These are phyloP conservation scores for Nesometra sesokonis DNA, from an alignment of 35 echinoderm and acorn worm genomes.

Conservation along the genomic window DNA sequence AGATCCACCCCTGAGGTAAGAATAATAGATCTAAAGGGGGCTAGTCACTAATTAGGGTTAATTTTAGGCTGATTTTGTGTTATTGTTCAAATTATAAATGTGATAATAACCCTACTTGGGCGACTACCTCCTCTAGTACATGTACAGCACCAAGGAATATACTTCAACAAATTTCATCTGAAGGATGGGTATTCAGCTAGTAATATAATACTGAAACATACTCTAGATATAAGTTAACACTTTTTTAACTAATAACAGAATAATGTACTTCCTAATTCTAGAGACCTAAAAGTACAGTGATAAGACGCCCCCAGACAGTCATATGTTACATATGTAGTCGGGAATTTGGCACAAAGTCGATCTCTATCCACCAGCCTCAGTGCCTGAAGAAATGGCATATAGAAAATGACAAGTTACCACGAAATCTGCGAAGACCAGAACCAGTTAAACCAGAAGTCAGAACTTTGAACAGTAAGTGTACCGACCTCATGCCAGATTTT, in stretches of 20 bases:
- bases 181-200: too few relatives aligned
- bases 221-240: not conserved
- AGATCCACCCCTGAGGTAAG: too few relatives aligned
- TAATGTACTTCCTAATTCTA: constrained; percentile 10
- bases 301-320: constrained; percentile 63
- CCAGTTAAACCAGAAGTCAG: constrained; percentile 78
- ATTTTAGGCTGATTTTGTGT: too few relatives aligned
- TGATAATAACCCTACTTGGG: too few relatives aligned
- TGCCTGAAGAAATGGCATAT: constrained; percentile 96
- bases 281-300: constrained; percentile 23
- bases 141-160: too few relatives aligned
- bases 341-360: constrained; percentile 92
- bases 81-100: too few relatives aligned
- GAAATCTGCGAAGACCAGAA: constrained; percentile 43
- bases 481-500: too few relatives aligned
- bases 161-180: too few relatives aligned
- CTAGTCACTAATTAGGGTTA: too few relatives aligned
- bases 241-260: not conserved
- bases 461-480: constrained; percentile 38
- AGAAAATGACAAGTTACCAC: constrained; percentile 73
- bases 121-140: too few relatives aligned
- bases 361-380: constrained; percentile 90
- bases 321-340: constrained; percentile 89
- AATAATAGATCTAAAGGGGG: too few relatives aligned
- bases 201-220: not conserved